Evolutionary conservation across 2,113 vertebrate genomes (phyloP).

Genomic region (Lepidiolamprologus cunningtoni): DNA sequence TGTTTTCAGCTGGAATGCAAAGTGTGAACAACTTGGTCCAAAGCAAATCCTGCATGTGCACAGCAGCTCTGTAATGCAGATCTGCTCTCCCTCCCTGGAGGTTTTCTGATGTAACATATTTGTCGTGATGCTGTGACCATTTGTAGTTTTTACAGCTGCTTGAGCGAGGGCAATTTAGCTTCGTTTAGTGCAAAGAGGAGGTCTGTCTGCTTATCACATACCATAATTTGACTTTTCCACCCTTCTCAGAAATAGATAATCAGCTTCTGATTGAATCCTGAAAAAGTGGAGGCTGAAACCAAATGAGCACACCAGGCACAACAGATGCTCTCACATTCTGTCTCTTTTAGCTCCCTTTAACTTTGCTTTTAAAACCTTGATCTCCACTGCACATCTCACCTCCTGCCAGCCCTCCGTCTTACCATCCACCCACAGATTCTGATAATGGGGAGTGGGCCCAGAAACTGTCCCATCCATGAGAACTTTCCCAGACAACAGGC

Average conservation of each 20-base stretch:
- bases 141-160: background rate
- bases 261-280: background rate
- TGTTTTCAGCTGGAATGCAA: background rate
- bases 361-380: background rate
- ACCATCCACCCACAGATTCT: background rate
- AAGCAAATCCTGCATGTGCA: background rate
- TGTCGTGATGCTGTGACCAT: background rate
- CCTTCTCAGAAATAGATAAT: constrained; percentile 17
- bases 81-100: background rate
- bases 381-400: background rate
- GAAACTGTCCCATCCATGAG: constrained; percentile 8
- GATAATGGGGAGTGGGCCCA: background rate
- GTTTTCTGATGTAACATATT: constrained; percentile 11
- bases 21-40: background rate
- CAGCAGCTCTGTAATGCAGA: background rate
- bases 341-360: constrained; percentile 3
- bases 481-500: constrained; percentile 17
- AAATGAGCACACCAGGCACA: constrained; percentile 1
- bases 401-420: background rate
- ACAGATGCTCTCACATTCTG: constrained; percentile 7
- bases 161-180: background rate
- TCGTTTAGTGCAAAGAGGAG: background rate
- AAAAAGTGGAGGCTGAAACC: background rate
- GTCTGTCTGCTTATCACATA: background rate
- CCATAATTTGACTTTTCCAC: constrained; percentile 11